A percentile compares a stretch with the other conserved stretches of the same genome.
phyloP scores from a whole-genome alignment of 2,113 vertebrate species.

The Tautogolabrus adspersus region DNA sequence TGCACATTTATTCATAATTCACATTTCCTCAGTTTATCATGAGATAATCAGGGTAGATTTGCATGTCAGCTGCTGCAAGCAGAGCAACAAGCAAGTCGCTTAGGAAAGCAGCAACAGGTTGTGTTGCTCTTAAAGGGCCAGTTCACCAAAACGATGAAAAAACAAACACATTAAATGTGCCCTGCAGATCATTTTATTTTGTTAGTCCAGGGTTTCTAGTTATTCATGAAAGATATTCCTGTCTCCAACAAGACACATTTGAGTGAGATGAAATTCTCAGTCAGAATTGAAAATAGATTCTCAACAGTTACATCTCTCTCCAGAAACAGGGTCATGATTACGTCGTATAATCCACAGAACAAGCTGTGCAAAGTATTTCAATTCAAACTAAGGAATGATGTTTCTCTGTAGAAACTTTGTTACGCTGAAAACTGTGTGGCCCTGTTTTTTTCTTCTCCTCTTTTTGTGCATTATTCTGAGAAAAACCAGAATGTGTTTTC shows the following conservation, averaged over 20 bases:
- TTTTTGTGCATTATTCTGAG: neutral
- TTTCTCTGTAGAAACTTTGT: neutral
- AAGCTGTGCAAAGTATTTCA: neutral
- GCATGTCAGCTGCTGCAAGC: slow-evolving; percentile 35
- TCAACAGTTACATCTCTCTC: neutral
- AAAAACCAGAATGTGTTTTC: neutral
- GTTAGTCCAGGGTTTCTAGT: neutral
- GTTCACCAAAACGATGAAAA: neutral
- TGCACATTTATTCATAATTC: slow-evolving; percentile 50
- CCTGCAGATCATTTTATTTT: neutral
- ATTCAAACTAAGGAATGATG: neutral
- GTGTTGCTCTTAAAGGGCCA: neutral
- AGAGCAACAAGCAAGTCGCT: slow-evolving; percentile 20
- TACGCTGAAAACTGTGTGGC: neutral
- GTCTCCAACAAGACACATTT: neutral
- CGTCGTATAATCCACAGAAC: neutral
- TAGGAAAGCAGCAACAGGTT: slow-evolving; percentile 16
- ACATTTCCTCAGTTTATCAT: slow-evolving; percentile 58
- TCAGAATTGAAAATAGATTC: neutral
- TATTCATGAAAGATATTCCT: neutral
- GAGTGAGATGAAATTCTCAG: neutral
- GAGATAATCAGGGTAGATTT: slow-evolving; percentile 53
- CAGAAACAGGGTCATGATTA: neutral
- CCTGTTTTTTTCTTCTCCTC: neutral
- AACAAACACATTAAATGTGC: neutral